These are phyloP conservation scores for Lamellibrachia luymesi DNA, from an alignment of 1,140 invertebrate genomes.

Conservation along the genomic window DNA sequence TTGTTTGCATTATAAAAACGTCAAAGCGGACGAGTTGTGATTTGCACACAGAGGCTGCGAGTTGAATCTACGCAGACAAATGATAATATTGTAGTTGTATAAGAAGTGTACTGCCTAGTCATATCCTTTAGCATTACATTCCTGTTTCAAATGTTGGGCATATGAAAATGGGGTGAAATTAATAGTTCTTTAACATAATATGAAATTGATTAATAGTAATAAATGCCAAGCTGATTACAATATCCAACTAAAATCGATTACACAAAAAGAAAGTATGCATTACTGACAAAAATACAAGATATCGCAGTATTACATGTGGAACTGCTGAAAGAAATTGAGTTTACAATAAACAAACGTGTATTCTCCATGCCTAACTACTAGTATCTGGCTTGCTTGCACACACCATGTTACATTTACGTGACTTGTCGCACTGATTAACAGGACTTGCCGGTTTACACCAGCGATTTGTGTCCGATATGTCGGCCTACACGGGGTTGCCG, in stretches of 20 bases:
- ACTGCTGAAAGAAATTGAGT: background rate
- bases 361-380: background rate
- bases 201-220: background rate
- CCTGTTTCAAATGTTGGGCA: background rate
- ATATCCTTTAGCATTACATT: background rate
- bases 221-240: background rate
- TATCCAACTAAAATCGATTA: background rate
- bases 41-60: background rate
- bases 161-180: background rate
- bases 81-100: too few species aligned
- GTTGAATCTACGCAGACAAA: too few species aligned
- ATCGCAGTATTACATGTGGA: background rate
- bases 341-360: background rate
- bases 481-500: too few species aligned
- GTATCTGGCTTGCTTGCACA: background rate
- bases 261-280: background rate
- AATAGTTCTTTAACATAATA: background rate
- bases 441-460: too few species aligned
- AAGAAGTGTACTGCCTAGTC: background rate
- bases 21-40: background rate
- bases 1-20: background rate
- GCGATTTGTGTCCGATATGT: too few species aligned
- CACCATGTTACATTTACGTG: background rate
- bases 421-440: background rate
- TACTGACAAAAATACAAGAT: background rate